phyloP scores from a whole-genome alignment of 2,797 vertebrate genomes.

The Uromys caudimaculatus region DNA sequence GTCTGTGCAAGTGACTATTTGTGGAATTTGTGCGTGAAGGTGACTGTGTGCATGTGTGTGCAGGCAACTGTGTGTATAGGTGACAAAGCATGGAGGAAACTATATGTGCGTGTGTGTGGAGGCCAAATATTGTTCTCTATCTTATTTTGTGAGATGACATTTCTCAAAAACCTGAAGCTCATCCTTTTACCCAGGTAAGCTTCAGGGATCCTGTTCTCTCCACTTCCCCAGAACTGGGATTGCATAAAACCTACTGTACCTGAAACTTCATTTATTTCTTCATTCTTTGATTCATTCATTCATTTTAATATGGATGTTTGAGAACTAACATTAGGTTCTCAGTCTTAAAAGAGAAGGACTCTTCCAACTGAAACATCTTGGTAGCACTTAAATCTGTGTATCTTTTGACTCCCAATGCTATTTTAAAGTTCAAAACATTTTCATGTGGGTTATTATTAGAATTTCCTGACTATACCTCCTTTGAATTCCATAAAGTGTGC shows the following conservation, averaged over 20 bases:
- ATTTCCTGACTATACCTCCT: background rate
- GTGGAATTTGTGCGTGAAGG: too few relatives aligned
- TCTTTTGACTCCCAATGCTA: background rate
- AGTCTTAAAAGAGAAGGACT: background rate
- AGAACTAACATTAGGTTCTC: background rate
- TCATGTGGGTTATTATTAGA: background rate
- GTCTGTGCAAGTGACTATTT: background rate
- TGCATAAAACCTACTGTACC: background rate
- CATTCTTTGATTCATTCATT: background rate
- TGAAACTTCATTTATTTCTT: background rate
- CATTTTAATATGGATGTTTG: background rate
- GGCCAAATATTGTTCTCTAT: background rate
- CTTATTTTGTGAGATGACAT: background rate
- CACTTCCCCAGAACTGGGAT: background rate
- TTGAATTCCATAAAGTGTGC: background rate
- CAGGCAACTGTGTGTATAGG: background rate
- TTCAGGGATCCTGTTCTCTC: background rate
- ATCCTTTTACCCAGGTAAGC: background rate
- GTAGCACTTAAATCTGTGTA: accelerated
- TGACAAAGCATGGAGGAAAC: background rate
- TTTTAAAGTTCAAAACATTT: background rate
- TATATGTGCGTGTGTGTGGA: background rate
- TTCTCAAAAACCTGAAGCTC: background rate
- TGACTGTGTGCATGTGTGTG: background rate
- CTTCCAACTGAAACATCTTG: background rate